Base-by-base conservation (phyloP, 2,888 invertebrate species). In the Listrodromus nycthemerus region DNA sequence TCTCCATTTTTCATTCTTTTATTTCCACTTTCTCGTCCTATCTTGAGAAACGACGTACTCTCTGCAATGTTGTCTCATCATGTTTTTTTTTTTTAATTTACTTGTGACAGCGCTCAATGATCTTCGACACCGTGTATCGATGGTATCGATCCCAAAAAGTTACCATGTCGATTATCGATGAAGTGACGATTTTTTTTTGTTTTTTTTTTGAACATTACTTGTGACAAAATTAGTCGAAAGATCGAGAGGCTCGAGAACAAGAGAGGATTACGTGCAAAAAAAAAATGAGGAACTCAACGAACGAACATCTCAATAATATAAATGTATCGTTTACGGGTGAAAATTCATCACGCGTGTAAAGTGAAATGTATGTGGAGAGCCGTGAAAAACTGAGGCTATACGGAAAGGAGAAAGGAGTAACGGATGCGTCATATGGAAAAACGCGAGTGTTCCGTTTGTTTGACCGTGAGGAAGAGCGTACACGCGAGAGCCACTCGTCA, bases 381-480 rank as follows among this genome's bases (percentile, higher is more conserved):
- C 61, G 63, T 61, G 50, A 48, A 71, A 75, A 73, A 82, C 50
- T 67, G 63, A 33, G 52, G 70, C 73, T 73, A 61, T 85, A 86
- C 85, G 83, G 78, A 85, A 86, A 85, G 66, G 76, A 84, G 82
- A 61, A 67, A 87, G 75, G 86, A 90, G 92, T 89, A 88, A 88
- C 90, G 90, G 91, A 92, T 92, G 92, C 92, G 92, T 92, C 92
- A 92, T 92, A 92, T 91, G 92, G 91, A 92, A 92, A 92, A 91
- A 79, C 66, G 86, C 89, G 85, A 86, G 85, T 63, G 52, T 79
- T 74, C 33, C 37, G 66, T 66, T 30, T 27, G 75, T 41, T n/a
- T 37, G 66, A 30, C 24, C 24, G 45, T 24, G n/a, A 66, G 58
- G 48, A 82, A 83, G 79, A 69, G 85, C 77, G n/a, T n/a, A n/a